Conservation (phyloP, 2,888 invertebrate species). For the Eulithis prunata region DNA sequence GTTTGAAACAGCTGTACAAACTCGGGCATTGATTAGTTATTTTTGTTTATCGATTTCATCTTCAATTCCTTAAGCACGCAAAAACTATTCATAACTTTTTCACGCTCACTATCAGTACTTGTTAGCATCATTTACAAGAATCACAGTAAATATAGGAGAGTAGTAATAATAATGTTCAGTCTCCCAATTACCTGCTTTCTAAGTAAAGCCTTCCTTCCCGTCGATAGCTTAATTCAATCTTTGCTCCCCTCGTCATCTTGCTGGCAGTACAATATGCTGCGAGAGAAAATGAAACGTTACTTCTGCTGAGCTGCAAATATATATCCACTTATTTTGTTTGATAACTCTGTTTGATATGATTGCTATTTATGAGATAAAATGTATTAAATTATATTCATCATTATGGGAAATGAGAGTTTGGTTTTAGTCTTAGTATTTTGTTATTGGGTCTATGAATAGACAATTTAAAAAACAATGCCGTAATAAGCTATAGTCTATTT, state of each 20-base stretch:
- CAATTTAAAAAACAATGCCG: too few species aligned
- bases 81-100: too few species aligned
- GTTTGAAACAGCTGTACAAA: too few species aligned
- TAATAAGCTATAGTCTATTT: too few species aligned
- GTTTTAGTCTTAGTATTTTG: not conserved
- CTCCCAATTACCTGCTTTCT: constrained; percentile 7
- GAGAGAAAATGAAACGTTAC: constrained; percentile 64
- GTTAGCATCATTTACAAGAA: too few species aligned
- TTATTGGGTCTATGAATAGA: not conserved
- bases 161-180: not conserved
- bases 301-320: constrained; percentile 49
- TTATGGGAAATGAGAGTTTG: not conserved
- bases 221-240: constrained; percentile 80
- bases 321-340: constrained; percentile 41
- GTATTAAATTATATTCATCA: constrained; percentile 17
- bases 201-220: constrained; percentile 55
- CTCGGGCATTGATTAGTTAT: too few species aligned
- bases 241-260: constrained; percentile 71
- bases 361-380: constrained; percentile 30
- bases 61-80: too few species aligned
- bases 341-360: constrained; percentile 31
- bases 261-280: constrained; percentile 60
- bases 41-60: too few species aligned
- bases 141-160: not conserved
- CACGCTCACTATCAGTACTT: too few species aligned